Percentiles rank a stretch among this genome's conserved stretches.
These are phyloP conservation scores for Danio rerio DNA, from an alignment of 2,113 vertebrate species.

Conservation along the genomic window GRCz12tu NC_133176.1:37804501-37805000, in stretches of 20 bases:
- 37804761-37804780: not conserved
- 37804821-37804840: too few species aligned
- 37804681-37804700: not conserved
- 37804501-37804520: too few species aligned
- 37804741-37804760: not conserved
- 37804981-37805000: conserved; percentile 44
- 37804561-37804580: too few species aligned
- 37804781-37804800: not conserved
- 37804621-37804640: too few species aligned
- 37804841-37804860: not conserved
- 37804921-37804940: conserved; percentile 7
- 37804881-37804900: not conserved
- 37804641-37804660: too few species aligned
- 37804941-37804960: not conserved
- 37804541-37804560: too few species aligned
- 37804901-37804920: not conserved
- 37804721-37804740: not conserved
- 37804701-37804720: conserved; percentile 25
- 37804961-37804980: conserved; percentile 16
- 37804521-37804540: too few species aligned
- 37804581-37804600: too few species aligned
- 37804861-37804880: not conserved
- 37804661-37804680: not conserved
- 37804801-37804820: not conserved
- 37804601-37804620: too few species aligned